phyloP scores from a whole-genome alignment of 2,888 invertebrate genomes.

The Trachelus stipa region DNA sequence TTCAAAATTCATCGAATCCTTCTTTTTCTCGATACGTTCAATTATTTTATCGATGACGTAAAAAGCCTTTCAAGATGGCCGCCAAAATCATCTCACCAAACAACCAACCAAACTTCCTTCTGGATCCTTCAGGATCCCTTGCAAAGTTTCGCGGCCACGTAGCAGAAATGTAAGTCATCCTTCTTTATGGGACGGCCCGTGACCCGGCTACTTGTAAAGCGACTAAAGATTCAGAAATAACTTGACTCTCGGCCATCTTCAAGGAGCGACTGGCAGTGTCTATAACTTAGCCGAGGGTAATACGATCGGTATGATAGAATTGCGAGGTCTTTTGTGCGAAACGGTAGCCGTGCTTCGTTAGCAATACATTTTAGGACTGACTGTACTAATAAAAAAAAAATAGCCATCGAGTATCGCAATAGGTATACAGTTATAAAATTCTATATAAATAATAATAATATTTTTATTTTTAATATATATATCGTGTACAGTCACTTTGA shows the following conservation, averaged over 20 bases:
- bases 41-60: not conserved
- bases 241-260: slow-evolving; percentile 39
- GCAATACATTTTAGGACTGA: not conserved
- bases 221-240: slow-evolving; percentile 64
- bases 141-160: slow-evolving; percentile 56
- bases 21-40: not conserved
- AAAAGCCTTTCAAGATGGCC: not conserved
- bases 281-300: slow-evolving; percentile 45
- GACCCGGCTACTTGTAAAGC: slow-evolving; percentile 65
- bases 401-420: no score
- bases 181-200: slow-evolving; percentile 62
- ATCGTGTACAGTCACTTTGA: fast-evolving
- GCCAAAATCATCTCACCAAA: slow-evolving; percentile 14
- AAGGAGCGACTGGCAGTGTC: slow-evolving; percentile 35
- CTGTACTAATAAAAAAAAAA: not conserved
- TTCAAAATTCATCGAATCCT: no score
- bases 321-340: not conserved
- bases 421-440: no score
- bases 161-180: slow-evolving; percentile 63
- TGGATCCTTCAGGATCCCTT: slow-evolving; percentile 46
- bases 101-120: slow-evolving; percentile 30
- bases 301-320: slow-evolving; percentile 44
- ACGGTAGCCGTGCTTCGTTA: not conserved
- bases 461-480: not conserved
- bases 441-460: not conserved